Conservation (phyloP, 2,888 invertebrate species). For the Netelia fuscicornis region DNA sequence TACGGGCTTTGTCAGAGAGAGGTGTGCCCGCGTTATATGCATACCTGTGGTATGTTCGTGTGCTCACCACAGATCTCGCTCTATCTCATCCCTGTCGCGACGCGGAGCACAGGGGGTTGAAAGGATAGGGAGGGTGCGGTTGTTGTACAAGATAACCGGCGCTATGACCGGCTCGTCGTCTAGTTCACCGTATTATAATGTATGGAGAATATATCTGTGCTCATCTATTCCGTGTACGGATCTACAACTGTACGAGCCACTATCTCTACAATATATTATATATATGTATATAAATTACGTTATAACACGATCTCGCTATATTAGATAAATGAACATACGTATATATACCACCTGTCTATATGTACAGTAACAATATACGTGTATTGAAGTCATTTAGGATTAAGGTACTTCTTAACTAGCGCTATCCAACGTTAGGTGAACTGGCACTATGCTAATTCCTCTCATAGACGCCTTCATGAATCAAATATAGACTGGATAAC, state of each 20-base stretch:
- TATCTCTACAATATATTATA: not conserved
- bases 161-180: conserved; percentile 47
- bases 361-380: too few relatives aligned
- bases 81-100: conserved; percentile 48
- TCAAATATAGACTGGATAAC: too few relatives aligned
- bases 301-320: not conserved
- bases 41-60: conserved; percentile 42
- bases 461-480: too few relatives aligned
- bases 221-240: conserved; percentile 25
- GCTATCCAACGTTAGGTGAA: too few relatives aligned
- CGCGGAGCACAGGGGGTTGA: not conserved
- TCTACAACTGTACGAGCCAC: conserved; percentile 9
- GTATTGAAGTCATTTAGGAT: too few relatives aligned
- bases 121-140: conserved; percentile 62
- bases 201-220: conserved; percentile 64
- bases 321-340: too few relatives aligned
- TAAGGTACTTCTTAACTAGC: too few relatives aligned
- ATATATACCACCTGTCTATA: too few relatives aligned
- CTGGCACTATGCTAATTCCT: too few relatives aligned
- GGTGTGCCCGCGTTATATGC: conserved; percentile 52
- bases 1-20: conserved; percentile 80
- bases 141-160: conserved; percentile 81
- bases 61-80: conserved; percentile 44
- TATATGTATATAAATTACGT: not conserved
- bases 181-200: conserved; percentile 46